phyloP scores from a whole-genome alignment of 2,888 invertebrate genomes.

The Selenia dentaria region DNA sequence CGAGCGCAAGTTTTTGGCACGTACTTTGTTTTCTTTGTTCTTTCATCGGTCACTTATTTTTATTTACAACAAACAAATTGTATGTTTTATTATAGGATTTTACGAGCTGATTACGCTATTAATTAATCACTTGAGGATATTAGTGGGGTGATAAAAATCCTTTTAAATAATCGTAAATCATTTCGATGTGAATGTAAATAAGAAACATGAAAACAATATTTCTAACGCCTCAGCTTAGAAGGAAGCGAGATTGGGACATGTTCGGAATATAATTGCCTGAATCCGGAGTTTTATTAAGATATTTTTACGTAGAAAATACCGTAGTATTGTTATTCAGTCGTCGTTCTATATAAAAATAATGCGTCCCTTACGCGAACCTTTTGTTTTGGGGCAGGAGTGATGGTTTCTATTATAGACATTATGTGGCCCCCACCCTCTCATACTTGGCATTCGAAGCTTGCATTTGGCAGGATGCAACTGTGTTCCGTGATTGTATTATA shows the following conservation, averaged over 20 bases:
- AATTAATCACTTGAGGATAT: constrained; percentile 28
- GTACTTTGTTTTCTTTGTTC: constrained; percentile 23
- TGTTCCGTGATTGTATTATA: constrained; percentile 72
- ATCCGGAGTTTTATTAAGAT: constrained; percentile 76
- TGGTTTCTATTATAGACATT: constrained; percentile 63
- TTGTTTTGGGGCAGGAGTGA: constrained; percentile 66
- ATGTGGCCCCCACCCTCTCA: constrained; percentile 66
- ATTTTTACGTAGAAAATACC: constrained; percentile 73
- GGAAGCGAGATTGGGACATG: constrained; percentile 71
- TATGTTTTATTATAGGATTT: constrained; percentile 13
- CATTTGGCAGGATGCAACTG: constrained; percentile 78
- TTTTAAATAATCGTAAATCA: constrained; percentile 72
- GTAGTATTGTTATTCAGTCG: constrained; percentile 72
- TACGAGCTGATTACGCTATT: constrained; percentile 19
- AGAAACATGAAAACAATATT: constrained; percentile 60
- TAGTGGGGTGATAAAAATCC: constrained; percentile 48
- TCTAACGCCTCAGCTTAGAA: constrained; percentile 58
- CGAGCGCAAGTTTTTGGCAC: constrained; percentile 31
- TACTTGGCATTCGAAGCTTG: constrained; percentile 76
- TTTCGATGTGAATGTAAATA: constrained; percentile 63
- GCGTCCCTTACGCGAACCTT: constrained; percentile 76
- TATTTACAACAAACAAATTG: constrained; percentile 8
- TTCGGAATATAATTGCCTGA: constrained; percentile 75
- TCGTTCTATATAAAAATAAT: constrained; percentile 78
- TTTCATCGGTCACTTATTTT: constrained; percentile 25